Conservation (phyloP, 2,113 vertebrate genomes). For the Leucoraja erinaceus region DNA sequence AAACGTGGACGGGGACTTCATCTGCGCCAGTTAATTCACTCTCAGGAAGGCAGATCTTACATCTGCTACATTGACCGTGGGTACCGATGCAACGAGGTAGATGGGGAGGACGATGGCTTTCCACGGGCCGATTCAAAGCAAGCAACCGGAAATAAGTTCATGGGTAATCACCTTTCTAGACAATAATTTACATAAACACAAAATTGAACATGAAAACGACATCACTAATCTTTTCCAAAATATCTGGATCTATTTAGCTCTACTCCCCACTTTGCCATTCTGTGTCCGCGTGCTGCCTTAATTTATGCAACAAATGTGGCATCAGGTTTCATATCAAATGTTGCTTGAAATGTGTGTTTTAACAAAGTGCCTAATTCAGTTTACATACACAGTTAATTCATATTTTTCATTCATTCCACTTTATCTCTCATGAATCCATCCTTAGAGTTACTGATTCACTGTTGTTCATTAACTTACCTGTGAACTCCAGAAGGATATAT, state of each 20-base stretch:
- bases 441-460: neutral
- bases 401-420: neutral
- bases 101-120: too few species aligned
- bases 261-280: neutral
- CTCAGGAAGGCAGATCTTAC: too few species aligned
- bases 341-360: neutral
- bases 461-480: neutral
- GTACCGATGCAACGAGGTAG: too few species aligned
- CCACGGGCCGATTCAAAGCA: too few species aligned
- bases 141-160: too few species aligned
- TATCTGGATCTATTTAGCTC: too few species aligned
- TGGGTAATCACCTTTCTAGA: too few species aligned
- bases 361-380: too few species aligned
- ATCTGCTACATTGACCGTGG: too few species aligned
- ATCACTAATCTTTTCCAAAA: too few species aligned
- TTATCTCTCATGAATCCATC: neutral
- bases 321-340: neutral
- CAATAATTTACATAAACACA: neutral
- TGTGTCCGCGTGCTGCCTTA: neutral
- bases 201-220: neutral
- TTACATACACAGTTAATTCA: neutral
- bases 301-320: neutral
- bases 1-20: too few species aligned
- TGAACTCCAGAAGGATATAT: neutral
- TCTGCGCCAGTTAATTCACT: too few species aligned